These are phyloP conservation scores for Heterodera carotae DNA, from an alignment of 1,140 invertebrate species.

Conservation along the genomic window DNA sequence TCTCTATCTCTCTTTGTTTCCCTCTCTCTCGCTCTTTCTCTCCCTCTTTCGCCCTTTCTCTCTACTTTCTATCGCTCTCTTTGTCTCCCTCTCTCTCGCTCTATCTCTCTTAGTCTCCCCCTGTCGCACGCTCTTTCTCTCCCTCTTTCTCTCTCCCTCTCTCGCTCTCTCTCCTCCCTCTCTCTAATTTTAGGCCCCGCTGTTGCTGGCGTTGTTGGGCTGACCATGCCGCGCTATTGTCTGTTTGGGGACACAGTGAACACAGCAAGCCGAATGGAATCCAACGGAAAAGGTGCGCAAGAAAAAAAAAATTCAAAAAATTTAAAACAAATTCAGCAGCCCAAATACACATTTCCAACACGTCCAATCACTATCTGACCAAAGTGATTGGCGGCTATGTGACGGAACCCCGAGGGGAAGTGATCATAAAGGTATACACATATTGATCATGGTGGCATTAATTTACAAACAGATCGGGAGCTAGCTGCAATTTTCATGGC, in stretches of 20 bases:
- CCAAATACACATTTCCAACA: constrained; percentile 56
- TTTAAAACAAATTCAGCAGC: constrained; percentile 45
- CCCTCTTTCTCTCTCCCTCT: too few species aligned
- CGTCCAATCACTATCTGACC: constrained; percentile 54
- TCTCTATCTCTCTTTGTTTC: too few species aligned
- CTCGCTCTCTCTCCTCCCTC: too few species aligned
- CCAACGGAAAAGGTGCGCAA: constrained; percentile 69
- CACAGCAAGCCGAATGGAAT: constrained; percentile 86
- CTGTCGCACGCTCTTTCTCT: too few species aligned
- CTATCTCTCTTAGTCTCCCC: too few species aligned
- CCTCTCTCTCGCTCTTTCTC: too few species aligned
- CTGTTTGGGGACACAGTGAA: constrained; percentile 79
- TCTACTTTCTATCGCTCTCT: too few species aligned
- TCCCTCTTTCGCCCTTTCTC: too few species aligned
- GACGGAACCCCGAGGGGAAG: constrained; percentile 57
- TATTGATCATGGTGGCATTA: background rate
- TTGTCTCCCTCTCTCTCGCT: too few species aligned
- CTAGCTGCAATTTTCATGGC: too few species aligned
- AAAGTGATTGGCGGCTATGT: constrained; percentile 53
- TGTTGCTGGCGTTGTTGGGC: constrained; percentile 67
- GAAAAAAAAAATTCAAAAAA: constrained; percentile 36
- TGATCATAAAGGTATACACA: constrained; percentile 64
- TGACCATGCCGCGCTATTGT: constrained; percentile 83
- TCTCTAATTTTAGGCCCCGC: constrained; percentile 19
- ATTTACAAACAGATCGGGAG: too few species aligned